Percentiles rank a stretch among this genome's conserved stretches.
Conservation (phyloP, 2,888 invertebrate species). For the Cyclophora albipunctata region DNA sequence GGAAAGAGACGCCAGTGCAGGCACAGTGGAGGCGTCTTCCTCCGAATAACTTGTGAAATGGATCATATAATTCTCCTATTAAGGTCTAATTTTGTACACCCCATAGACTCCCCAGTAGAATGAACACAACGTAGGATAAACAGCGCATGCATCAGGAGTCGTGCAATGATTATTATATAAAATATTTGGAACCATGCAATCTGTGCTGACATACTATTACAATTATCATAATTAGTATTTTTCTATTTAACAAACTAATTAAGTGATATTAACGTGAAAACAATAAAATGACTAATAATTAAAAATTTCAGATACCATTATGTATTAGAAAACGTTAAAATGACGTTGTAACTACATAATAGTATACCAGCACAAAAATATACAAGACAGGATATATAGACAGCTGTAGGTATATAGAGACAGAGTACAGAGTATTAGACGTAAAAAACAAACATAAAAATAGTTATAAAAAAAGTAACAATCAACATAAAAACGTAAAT, state of each 20-base stretch:
- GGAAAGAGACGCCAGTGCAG: too few relatives aligned
- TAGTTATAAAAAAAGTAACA: slow-evolving; percentile 44
- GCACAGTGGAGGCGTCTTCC: too few relatives aligned
- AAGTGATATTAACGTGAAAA: too few relatives aligned
- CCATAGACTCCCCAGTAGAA: background rate
- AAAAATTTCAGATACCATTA: too few relatives aligned
- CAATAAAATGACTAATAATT: too few relatives aligned
- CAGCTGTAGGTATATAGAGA: slow-evolving; percentile 60
- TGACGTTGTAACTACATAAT: too few relatives aligned
- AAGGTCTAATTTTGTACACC: background rate
- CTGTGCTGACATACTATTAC: slow-evolving; percentile 44
- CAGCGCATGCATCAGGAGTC: slow-evolving; percentile 52
- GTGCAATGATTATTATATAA: slow-evolving; percentile 34
- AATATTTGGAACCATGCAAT: slow-evolving; percentile 37
- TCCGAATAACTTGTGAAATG: too few relatives aligned
- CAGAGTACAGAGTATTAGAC: slow-evolving; percentile 61
- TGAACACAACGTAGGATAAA: slow-evolving; percentile 14
- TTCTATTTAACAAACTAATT: too few relatives aligned
- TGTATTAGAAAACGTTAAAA: too few relatives aligned
- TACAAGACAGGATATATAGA: slow-evolving; percentile 43
- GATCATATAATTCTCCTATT: too few relatives aligned
- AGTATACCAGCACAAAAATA: slow-evolving; percentile 23
- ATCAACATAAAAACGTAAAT: slow-evolving; percentile 45
- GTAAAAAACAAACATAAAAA: slow-evolving; percentile 34
- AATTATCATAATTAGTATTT: slow-evolving; percentile 10